Percentiles rank a stretch among this genome's conserved stretches.
These are phyloP conservation scores for Antidorcas marsupialis DNA, from an alignment of 2,113 vertebrate genomes.

Conservation along the genomic window DNA sequence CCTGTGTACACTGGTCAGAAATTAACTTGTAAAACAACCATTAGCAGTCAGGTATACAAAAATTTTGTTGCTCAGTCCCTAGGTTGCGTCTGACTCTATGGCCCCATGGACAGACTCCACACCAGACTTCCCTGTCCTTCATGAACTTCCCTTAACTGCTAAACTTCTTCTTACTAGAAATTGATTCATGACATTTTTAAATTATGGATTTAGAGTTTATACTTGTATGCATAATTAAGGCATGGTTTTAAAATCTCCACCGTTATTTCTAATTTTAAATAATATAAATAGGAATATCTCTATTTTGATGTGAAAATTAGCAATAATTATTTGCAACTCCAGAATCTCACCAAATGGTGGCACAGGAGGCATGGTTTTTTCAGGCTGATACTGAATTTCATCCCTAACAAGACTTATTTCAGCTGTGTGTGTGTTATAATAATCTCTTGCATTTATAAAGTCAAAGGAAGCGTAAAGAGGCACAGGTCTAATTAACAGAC, in stretches of 20 bases:
- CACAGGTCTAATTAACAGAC: not conserved
- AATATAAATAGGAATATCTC: not conserved
- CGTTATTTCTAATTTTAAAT: not conserved
- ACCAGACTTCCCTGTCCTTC: not conserved
- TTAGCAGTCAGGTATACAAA: not conserved
- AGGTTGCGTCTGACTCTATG: not conserved
- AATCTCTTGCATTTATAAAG: not conserved
- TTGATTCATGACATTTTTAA: not conserved
- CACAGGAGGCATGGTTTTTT: constrained; percentile 35
- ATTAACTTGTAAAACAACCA: not conserved
- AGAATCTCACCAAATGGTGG: constrained; percentile 61
- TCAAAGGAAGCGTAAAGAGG: not conserved
- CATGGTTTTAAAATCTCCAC: not conserved
- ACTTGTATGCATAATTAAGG: not conserved
- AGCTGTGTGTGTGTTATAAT: not conserved
- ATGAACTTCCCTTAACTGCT: not conserved
- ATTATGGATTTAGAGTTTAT: not conserved
- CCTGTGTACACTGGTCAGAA: not conserved
- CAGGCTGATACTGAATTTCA: not conserved
- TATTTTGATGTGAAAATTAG: constrained; percentile 2
- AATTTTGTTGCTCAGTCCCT: not conserved
- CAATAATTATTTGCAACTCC: constrained; percentile 54
- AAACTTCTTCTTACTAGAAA: not conserved
- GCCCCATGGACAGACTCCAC: not conserved
- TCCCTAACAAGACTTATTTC: not conserved